Evolutionary conservation across 2,797 vertebrate species (phyloP).

Genomic region (Naso thynnoides): DNA sequence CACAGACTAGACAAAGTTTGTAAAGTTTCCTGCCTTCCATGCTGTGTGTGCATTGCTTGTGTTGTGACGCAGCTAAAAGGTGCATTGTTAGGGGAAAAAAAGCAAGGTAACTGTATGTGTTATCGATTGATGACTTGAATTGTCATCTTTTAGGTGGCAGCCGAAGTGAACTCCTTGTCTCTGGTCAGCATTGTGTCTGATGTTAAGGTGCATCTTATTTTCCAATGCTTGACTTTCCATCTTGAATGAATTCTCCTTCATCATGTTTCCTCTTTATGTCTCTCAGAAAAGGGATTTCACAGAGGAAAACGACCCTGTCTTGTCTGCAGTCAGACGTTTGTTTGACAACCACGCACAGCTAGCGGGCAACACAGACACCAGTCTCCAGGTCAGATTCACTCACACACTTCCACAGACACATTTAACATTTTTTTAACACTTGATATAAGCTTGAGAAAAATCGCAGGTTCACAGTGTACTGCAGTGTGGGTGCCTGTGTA

Average conservation of each 20-base stretch:
- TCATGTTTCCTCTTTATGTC: background rate
- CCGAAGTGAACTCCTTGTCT: background rate
- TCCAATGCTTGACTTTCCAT: background rate
- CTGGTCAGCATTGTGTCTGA: background rate
- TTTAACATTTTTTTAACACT: background rate
- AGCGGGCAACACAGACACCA: slow-evolving; percentile 54
- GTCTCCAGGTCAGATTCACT: slow-evolving; percentile 81
- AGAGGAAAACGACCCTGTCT: slow-evolving; percentile 72
- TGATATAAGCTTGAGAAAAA: background rate
- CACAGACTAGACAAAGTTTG: too few species aligned
- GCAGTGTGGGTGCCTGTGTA: background rate
- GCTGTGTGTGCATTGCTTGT: too few species aligned
- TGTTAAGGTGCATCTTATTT: background rate
- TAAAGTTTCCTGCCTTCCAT: too few species aligned
- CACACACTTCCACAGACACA: background rate
- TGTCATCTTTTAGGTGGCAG: too few species aligned
- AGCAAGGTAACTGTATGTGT: too few species aligned
- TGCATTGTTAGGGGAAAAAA: too few species aligned
- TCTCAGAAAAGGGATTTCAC: slow-evolving; percentile 85
- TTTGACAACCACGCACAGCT: slow-evolving; percentile 53
- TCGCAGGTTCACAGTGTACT: background rate
- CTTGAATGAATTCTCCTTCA: slow-evolving; percentile 14
- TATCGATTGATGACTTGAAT: too few species aligned
- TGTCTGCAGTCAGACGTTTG: slow-evolving; percentile 64
- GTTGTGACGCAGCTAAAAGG: too few species aligned